Conservation (phyloP, 2,113 vertebrate species). For the Marmota monax region DNA sequence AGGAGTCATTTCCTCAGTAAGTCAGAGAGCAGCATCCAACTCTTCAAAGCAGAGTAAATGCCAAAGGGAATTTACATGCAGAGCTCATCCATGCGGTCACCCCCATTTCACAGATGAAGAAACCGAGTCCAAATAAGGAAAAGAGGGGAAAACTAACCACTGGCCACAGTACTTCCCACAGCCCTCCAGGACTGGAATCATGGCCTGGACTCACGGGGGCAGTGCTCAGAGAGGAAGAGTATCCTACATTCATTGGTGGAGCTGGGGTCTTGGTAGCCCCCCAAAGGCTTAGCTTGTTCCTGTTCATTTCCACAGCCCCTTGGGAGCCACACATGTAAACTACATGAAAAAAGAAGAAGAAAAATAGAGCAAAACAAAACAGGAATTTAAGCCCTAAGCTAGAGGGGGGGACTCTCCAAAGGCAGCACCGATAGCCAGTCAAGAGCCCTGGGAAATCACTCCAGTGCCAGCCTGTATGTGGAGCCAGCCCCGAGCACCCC, state of each 20-base stretch:
- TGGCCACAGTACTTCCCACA: neutral
- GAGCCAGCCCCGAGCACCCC: accelerated
- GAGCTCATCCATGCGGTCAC: neutral
- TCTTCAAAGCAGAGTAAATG: neutral
- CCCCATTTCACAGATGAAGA: constrained; percentile 32
- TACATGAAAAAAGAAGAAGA: neutral
- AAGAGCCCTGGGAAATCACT: neutral
- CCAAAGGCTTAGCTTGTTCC: neutral
- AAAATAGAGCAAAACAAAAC: neutral
- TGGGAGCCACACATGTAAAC: neutral
- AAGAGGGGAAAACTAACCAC: neutral
- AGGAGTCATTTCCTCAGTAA: neutral
- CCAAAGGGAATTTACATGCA: neutral
- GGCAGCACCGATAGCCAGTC: neutral
- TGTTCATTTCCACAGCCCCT: neutral
- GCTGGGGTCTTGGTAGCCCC: neutral
- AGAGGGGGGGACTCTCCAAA: neutral
- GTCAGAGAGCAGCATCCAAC: neutral
- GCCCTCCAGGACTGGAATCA: too few species aligned
- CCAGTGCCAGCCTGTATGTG: neutral
- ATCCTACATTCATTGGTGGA: too few species aligned
- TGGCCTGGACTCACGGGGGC: neutral
- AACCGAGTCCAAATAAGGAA: neutral
- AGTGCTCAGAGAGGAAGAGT: neutral
- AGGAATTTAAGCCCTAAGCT: neutral